Evolutionary conservation across 2,888 invertebrate genomes (phyloP).

Genomic region (Scaptomyza parva): DNA sequence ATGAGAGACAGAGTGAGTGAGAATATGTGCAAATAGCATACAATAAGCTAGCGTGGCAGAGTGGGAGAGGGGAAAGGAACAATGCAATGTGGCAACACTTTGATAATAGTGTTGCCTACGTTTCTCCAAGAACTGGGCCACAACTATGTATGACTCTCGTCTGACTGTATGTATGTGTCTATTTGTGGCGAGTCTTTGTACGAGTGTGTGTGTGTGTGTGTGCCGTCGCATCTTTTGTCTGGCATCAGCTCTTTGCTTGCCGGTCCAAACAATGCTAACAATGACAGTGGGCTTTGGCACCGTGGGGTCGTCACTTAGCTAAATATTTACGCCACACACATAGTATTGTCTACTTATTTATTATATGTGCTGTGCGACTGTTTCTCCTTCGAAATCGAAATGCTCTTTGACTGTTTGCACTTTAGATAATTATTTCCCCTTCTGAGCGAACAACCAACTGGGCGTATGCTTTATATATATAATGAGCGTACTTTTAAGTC

Average conservation of each 20-base stretch:
- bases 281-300: conserved; percentile 16
- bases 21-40: conserved; percentile 55
- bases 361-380: background rate
- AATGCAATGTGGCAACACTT: conserved; percentile 68
- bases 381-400: background rate
- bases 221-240: conserved; percentile 34
- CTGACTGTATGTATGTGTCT: background rate
- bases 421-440: conserved; percentile 27
- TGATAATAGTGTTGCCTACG: conserved; percentile 60
- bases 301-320: conserved; percentile 13
- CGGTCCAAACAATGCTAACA: conserved; percentile 32
- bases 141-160: conserved; percentile 11
- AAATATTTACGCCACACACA: conserved; percentile 14
- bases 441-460: conserved; percentile 6
- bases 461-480: conserved; percentile 20
- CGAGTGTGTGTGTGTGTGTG: conserved; percentile 2
- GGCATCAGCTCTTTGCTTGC: conserved; percentile 23
- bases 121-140: conserved; percentile 37
- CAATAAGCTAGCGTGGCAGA: too few species aligned
- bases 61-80: conserved; percentile 35
- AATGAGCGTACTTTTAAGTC: conserved; percentile 36
- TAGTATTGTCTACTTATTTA: background rate
- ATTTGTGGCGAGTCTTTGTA: too few species aligned
- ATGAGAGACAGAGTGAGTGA: background rate
- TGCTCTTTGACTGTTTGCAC: conserved; percentile 29